phyloP scores from a whole-genome alignment of 1,140 invertebrate species.

The Lepidurus couesii region DNA sequence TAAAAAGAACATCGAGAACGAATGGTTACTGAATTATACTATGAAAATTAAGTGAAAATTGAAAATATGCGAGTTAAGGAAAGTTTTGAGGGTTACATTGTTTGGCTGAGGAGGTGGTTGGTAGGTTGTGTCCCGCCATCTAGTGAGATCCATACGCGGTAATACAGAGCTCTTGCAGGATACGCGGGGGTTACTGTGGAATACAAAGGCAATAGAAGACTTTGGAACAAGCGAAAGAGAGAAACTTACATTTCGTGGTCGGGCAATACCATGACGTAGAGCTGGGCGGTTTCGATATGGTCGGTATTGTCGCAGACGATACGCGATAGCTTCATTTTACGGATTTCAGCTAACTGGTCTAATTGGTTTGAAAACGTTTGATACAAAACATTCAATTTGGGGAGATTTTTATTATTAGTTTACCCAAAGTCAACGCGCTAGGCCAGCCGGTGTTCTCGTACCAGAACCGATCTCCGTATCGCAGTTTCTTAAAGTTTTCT shows the following conservation, averaged over 20 bases:
- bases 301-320: slow-evolving; percentile 95
- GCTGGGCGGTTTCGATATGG: slow-evolving; percentile 82
- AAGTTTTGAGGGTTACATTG: background rate
- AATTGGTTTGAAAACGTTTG: background rate
- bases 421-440: slow-evolving; percentile 42
- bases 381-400: background rate
- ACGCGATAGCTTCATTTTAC: slow-evolving; percentile 75
- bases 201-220: slow-evolving; percentile 33
- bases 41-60: too few species aligned
- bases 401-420: background rate
- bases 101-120: background rate
- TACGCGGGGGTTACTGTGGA: slow-evolving; percentile 75
- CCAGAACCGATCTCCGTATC: slow-evolving; percentile 56
- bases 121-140: slow-evolving; percentile 54
- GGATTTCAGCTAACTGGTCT: slow-evolving; percentile 83
- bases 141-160: slow-evolving; percentile 74
- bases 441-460: slow-evolving; percentile 49
- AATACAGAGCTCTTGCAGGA: slow-evolving; percentile 79
- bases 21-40: too few species aligned
- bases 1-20: background rate
- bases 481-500: slow-evolving; percentile 51
- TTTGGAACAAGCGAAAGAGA: background rate
- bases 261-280: slow-evolving; percentile 86
- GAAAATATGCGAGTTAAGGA: background rate
- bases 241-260: slow-evolving; percentile 80